Evolutionary conservation across 2,888 invertebrate genomes (phyloP).

Genomic region (Ornithoptera priamus): DNA sequence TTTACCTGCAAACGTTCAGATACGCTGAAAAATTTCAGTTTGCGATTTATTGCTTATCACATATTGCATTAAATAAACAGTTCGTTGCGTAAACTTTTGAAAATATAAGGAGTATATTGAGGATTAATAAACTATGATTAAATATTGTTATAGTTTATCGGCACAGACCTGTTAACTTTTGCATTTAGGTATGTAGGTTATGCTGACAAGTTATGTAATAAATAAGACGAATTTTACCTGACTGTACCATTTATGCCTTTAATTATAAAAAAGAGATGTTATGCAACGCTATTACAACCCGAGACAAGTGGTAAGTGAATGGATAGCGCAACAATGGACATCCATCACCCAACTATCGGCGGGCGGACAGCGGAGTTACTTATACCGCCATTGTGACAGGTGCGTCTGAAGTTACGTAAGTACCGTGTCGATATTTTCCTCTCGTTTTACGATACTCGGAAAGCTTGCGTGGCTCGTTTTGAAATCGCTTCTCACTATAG

Average conservation of each 20-base stretch:
- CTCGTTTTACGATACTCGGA: conserved; percentile 13
- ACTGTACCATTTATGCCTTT: not conserved
- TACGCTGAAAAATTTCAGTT: too few species aligned
- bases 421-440: conserved; percentile 14
- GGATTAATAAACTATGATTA: not conserved
- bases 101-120: not conserved
- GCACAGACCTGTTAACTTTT: not conserved
- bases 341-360: conserved; percentile 26
- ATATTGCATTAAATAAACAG: too few species aligned
- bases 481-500: conserved; percentile 16
- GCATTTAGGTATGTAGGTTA: not conserved
- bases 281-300: conserved; percentile 28
- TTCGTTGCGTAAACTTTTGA: not conserved
- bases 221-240: not conserved
- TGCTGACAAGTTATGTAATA: not conserved
- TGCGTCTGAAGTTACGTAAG: conserved; percentile 27
- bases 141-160: not conserved
- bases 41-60: too few species aligned
- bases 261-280: conserved; percentile 10
- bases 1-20: not conserved
- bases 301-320: conserved; percentile 46
- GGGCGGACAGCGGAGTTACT: conserved; percentile 31
- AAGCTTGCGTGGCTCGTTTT: conserved; percentile 18
- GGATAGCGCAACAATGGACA: conserved; percentile 58
- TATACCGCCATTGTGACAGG: conserved; percentile 32